A percentile compares a stretch with the other conserved stretches of the same genome.
phyloP scores from a whole-genome alignment of 2,113 vertebrate genomes.

The Caretta caretta region DNA sequence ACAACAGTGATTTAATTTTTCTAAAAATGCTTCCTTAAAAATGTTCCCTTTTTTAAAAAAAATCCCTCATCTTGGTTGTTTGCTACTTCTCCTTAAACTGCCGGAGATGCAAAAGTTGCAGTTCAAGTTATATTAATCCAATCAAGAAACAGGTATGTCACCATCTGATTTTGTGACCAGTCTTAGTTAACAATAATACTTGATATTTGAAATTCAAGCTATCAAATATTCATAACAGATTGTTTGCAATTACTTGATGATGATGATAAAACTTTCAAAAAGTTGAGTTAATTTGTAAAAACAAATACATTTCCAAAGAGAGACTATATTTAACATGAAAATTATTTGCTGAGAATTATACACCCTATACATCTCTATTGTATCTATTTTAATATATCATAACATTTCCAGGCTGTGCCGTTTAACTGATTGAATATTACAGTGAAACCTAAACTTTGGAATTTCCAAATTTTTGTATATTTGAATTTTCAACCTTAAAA shows the following conservation, averaged over 20 bases:
- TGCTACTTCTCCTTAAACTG: neutral
- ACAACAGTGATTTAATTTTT: neutral
- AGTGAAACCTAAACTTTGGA: neutral
- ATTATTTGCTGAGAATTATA: neutral
- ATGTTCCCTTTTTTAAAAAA: neutral
- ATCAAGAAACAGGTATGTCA: neutral
- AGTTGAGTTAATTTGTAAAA: neutral
- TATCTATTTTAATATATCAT: accelerated
- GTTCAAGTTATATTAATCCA: neutral
- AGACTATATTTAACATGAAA: neutral
- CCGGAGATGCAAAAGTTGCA: neutral
- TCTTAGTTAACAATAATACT: neutral
- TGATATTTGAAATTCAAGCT: neutral
- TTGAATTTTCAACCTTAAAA: neutral
- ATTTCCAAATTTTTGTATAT: neutral
- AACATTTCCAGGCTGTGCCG: neutral
- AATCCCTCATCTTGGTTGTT: neutral
- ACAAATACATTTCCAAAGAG: neutral
- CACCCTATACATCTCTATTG: accelerated
- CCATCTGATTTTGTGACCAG: neutral
- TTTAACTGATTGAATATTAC: neutral
- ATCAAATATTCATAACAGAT: neutral
- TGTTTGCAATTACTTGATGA: too few species aligned
- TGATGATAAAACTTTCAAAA: too few species aligned
- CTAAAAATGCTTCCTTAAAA: neutral